phyloP scores from a whole-genome alignment of 1,140 invertebrate species.

The Archivesica marissinica region DNA sequence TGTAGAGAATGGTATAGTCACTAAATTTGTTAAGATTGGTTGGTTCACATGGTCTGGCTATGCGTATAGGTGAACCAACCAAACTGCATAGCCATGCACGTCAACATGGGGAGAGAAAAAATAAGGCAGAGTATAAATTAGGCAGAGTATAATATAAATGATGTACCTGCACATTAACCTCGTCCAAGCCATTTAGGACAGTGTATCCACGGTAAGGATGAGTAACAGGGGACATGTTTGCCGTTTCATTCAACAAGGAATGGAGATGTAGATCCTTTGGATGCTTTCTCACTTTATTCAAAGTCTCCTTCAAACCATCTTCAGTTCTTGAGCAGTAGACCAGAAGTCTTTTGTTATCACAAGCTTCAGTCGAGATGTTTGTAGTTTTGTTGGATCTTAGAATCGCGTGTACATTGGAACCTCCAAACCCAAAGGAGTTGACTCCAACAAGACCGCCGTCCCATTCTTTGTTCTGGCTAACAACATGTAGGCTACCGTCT shows the following conservation, averaged over 20 bases:
- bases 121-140: too few relatives aligned
- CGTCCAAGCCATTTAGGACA: conserved; percentile 85
- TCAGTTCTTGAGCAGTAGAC: conserved; percentile 93
- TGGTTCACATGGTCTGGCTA: too few relatives aligned
- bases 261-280: conserved; percentile 90
- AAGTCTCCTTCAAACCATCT: conserved; percentile 89
- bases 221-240: conserved; percentile 88
- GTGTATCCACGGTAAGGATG: conserved; percentile 92
- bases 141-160: too few relatives aligned
- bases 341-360: conserved; percentile 88
- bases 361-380: conserved; percentile 34
- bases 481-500: conserved; percentile 94
- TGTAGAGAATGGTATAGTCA: background rate
- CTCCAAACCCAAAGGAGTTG: conserved; percentile 99
- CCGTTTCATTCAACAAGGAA: conserved; percentile 90
- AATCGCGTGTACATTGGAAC: conserved; percentile 96
- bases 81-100: too few relatives aligned
- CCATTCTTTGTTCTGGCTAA: conserved; percentile 91
- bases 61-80: too few relatives aligned
- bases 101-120: too few relatives aligned
- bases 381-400: conserved; percentile 86
- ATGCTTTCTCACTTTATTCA: conserved; percentile 86
- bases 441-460: conserved; percentile 93
- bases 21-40: too few relatives aligned
- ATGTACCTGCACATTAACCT: conserved; percentile 41